phyloP scores from a whole-genome alignment of 1,140 invertebrate species.

The Drosophila setifemur region DNA sequence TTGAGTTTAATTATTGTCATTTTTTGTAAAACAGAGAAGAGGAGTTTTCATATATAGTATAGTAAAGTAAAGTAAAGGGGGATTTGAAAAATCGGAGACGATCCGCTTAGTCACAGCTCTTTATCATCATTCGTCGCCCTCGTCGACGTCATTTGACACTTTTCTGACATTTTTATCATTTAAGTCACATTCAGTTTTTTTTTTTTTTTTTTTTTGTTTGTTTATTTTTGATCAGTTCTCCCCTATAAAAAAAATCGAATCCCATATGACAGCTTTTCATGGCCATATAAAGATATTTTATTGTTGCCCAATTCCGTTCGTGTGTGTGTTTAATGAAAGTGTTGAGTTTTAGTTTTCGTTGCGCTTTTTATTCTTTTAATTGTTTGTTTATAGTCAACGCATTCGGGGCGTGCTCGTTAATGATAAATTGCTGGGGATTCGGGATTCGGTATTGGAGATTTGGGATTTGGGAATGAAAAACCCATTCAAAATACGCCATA shows the following conservation, averaged over 20 bases:
- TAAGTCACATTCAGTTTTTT: slow-evolving; percentile 69
- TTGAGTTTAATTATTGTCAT: slow-evolving; percentile 74
- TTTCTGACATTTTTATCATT: slow-evolving; percentile 78
- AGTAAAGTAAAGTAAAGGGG: no score
- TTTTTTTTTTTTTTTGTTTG: no score
- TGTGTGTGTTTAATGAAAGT: slow-evolving; percentile 65
- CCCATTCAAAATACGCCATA: slow-evolving; percentile 70
- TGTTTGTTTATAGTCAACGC: slow-evolving; percentile 78
- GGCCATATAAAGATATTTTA: slow-evolving; percentile 68
- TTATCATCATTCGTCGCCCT: slow-evolving; percentile 79
- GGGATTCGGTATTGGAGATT: no score
- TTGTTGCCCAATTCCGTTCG: slow-evolving; percentile 68
- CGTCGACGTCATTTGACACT: slow-evolving; percentile 74
- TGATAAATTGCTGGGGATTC: slow-evolving; percentile 61
- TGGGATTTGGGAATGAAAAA: slow-evolving; percentile 43
- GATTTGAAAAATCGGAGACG: slow-evolving; percentile 19
- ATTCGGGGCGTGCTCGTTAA: slow-evolving; percentile 58
- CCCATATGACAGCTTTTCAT: slow-evolving; percentile 55
- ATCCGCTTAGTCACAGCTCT: slow-evolving; percentile 67
- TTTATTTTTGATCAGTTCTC: slow-evolving; percentile 34
- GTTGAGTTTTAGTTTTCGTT: slow-evolving; percentile 75
- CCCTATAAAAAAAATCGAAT: background rate
- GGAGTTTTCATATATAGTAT: no score
- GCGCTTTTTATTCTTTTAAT: slow-evolving; percentile 64
- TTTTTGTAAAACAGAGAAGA: no score